Base-by-base conservation (phyloP, 2,888 invertebrate genomes). In the Scaptomyza caliginosa region DNA sequence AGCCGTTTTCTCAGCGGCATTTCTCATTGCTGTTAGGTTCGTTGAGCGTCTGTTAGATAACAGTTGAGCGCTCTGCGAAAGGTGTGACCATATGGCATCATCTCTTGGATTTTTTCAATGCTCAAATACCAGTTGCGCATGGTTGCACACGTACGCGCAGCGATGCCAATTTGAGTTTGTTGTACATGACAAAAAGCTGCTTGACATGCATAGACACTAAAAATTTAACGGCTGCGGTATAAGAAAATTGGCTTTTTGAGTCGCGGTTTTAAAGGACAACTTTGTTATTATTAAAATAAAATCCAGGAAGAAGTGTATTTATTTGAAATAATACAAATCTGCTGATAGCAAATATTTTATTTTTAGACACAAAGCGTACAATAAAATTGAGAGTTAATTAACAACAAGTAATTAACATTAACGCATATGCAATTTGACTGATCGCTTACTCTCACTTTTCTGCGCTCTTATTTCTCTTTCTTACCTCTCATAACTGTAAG, bases 121-220 rank as follows among this genome's bases (percentile, higher is more conserved):
- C 2, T 13, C 51, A 63, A 59, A 70, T 72, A 70, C 58, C 30
- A 52, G 34, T 24, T 56, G 23, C 45, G 42, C 75, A 74, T 56
- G 70, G 65, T 60, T 70, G 75, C 75, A 64, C 51, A 43, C 11
- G 23, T 7, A 4, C 23, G 28, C 32, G 21, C 16, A 30, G 7
- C 7, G 10, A 8, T 36, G 42, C 23, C 45, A 55, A 55, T 55
- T 42, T 56, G 48, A 69, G 46, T 34, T 23, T 13, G 17, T 4
- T 7, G 17, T 7, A 19, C n/a, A 39, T 48, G 59, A 65, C 72
- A 57, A 43, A 55, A 73, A 73, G 71, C 75, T 73, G 45, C 1
- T 42, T 65, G 70, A 11, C 19, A 50, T 40, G 16, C 2, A 2
- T n/a, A 2, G 6, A 2, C 4, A 10, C 11, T 26, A 1, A 0